Conservation (phyloP, 2,797 vertebrate genomes). For the Pyrocephalus nanus region DNA sequence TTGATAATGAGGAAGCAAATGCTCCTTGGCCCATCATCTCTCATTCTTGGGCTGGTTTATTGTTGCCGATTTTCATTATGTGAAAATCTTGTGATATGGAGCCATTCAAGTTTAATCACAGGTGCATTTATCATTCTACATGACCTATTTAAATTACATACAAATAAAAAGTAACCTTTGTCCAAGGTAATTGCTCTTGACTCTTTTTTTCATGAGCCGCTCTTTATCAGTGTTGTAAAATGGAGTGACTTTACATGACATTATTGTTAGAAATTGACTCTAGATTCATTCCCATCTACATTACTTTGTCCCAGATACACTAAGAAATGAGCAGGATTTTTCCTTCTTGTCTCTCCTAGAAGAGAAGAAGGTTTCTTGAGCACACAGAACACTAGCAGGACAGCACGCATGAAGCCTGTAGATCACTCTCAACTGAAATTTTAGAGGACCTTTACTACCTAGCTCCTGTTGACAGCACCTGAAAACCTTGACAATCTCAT, state of each 20-base stretch:
- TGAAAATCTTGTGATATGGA: not conserved
- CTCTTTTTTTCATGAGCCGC: not conserved
- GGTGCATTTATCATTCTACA: not conserved
- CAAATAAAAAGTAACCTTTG: conserved; percentile 3
- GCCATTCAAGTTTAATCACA: not conserved
- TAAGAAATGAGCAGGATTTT: not conserved
- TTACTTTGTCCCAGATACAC: not conserved
- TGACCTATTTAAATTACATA: not conserved
- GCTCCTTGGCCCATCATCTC: not conserved
- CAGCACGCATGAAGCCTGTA: not conserved
- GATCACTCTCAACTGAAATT: not conserved
- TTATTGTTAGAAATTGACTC: not conserved
- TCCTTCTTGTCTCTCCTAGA: not conserved
- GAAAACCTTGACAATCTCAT: not conserved
- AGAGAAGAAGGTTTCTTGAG: not conserved
- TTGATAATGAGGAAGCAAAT: not conserved
- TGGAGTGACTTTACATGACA: not conserved
- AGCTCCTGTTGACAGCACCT: not conserved
- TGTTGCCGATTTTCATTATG: not conserved
- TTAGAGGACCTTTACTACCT: not conserved
- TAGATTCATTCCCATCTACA: not conserved
- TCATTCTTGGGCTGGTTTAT: not conserved
- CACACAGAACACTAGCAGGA: not conserved
- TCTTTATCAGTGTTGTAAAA: not conserved
- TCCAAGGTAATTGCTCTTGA: not conserved